Evolutionary conservation across 2,797 vertebrate genomes (phyloP).

Genomic region (Protosalanx chinensis): DNA sequence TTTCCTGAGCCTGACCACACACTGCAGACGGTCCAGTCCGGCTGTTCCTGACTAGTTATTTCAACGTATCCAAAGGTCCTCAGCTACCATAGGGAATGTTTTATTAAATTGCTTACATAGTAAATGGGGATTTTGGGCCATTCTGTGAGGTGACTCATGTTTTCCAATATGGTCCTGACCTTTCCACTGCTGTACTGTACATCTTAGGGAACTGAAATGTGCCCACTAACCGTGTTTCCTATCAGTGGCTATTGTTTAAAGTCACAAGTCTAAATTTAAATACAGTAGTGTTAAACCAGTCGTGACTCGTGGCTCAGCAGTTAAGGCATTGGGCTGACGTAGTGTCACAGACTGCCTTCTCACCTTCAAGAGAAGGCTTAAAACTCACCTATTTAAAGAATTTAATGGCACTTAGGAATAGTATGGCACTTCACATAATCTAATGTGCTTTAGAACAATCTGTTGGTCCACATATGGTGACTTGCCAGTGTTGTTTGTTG

Average conservation of each 20-base stretch:
- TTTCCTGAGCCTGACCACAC: constrained; percentile 49
- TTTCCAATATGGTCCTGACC: constrained; percentile 29
- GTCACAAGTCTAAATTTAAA: no score
- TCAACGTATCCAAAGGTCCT: constrained; percentile 48
- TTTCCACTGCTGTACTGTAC: constrained; percentile 4
- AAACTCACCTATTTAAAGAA: no score
- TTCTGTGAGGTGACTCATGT: constrained; percentile 57
- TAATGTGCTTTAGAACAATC: no score
- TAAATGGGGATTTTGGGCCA: constrained; percentile 52
- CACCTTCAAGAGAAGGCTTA: no score
- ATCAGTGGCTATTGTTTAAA: not conserved
- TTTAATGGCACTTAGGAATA: no score
- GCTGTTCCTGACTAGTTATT: constrained; percentile 44
- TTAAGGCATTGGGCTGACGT: no score
- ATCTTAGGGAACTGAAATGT: constrained; percentile 20
- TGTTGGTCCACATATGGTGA: no score
- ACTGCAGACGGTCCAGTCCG: constrained; percentile 20
- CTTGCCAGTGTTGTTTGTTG: no score
- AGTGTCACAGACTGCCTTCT: no score
- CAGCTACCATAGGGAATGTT: constrained; percentile 40
- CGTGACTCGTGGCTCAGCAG: no score
- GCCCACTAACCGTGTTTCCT: constrained; percentile 22
- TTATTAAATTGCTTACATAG: constrained; percentile 50
- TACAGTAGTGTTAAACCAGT: no score
- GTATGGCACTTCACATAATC: no score